Evolutionary conservation across 1,140 invertebrate genomes (phyloP).

Genomic region (Diploscapter pachys): DNA sequence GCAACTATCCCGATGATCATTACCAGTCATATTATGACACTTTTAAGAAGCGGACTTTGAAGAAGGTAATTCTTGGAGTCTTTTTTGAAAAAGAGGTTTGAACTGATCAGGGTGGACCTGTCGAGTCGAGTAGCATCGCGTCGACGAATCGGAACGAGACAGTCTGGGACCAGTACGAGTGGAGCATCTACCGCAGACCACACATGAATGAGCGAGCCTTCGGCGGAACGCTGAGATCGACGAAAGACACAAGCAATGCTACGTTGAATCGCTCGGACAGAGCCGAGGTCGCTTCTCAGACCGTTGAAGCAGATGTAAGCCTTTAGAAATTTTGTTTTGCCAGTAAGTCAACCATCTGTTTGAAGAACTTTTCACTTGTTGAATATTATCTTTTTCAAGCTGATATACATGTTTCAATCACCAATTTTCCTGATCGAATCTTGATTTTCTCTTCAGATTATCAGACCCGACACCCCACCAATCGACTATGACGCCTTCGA

Average conservation of each 20-base stretch:
- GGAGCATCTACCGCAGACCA: conserved; percentile 52
- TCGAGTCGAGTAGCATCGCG: conserved; percentile 30
- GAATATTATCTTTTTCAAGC: neutral
- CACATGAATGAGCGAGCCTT: conserved; percentile 51
- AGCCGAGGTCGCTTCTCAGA: conserved; percentile 22
- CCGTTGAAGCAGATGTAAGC: conserved; percentile 23
- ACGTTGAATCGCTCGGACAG: conserved; percentile 20
- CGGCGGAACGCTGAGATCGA: conserved; percentile 33
- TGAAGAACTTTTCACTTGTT: neutral
- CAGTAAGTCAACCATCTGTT: neutral
- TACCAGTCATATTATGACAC: conserved; percentile 57
- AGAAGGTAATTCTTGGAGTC: conserved; percentile 24
- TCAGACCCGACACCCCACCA: conserved; percentile 50
- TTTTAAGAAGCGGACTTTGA: conserved; percentile 39
- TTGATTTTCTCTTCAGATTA: conserved; percentile 8
- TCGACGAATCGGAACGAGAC: conserved; percentile 1
- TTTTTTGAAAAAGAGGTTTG: neutral
- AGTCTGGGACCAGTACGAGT: conserved; percentile 55
- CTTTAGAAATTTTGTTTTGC: neutral
- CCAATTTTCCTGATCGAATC: neutral
- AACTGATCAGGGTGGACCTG: conserved; percentile 8
- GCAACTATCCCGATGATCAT: conserved; percentile 48
- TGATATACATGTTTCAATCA: neutral
- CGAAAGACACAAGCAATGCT: conserved; percentile 15
- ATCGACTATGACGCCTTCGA: conserved; percentile 45